Conservation (phyloP, 2,113 vertebrate species). For the Cinclus cinclus region DNA sequence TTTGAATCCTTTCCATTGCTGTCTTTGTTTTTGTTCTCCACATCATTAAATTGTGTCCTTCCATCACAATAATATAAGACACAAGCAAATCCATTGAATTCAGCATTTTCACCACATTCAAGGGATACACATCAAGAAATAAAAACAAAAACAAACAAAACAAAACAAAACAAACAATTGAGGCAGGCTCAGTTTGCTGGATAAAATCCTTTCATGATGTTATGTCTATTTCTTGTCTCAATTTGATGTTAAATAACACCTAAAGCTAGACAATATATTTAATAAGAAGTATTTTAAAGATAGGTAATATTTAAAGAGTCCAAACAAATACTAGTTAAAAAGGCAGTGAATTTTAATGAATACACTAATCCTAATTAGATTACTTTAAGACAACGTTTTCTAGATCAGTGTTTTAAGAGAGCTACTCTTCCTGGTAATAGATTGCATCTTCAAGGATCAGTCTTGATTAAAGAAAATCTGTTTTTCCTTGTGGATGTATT, state of each 20-base stretch:
- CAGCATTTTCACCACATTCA: neutral
- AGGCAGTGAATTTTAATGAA: neutral
- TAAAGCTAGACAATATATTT: neutral
- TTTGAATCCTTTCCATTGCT: neutral
- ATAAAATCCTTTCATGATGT: neutral
- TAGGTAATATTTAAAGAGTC: neutral
- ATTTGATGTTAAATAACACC: neutral
- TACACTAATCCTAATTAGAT: neutral
- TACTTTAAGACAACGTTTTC: neutral
- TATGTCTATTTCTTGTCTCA: neutral
- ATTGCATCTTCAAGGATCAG: neutral
- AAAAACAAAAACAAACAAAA: neutral
- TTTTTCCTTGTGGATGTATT: neutral
- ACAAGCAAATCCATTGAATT: neutral
- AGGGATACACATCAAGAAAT: neutral
- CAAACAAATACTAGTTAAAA: neutral
- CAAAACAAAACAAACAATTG: too few species aligned
- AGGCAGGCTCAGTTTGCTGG: neutral
- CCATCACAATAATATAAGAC: neutral
- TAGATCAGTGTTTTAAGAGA: neutral
- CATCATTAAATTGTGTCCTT: neutral
- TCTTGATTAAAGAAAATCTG: neutral
- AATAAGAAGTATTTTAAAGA: neutral
- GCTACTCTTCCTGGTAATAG: neutral
- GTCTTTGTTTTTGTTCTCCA: neutral